Evolutionary conservation across 92 coral and sea anemone genomes (phyloP).

Genomic region (Isaurus tuberculatus): DNA sequence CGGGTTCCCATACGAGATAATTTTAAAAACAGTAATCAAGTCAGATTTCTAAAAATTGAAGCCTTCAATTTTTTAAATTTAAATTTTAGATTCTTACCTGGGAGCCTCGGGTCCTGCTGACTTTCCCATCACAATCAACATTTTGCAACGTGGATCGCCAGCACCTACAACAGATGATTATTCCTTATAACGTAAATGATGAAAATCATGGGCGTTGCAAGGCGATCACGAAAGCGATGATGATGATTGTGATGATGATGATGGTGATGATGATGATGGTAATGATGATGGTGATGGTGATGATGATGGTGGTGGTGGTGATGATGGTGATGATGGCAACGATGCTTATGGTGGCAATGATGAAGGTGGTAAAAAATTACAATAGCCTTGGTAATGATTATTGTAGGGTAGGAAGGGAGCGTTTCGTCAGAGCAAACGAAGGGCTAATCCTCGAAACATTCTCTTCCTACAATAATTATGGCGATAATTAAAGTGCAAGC

Average conservation of each 20-base stretch:
- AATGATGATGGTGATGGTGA: no score
- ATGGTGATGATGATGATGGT: no score
- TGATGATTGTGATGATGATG: neutral
- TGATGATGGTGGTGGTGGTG: no score
- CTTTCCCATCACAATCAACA: constrained; percentile 90
- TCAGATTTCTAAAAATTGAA: neutral
- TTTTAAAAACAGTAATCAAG: neutral
- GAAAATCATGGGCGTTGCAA: neutral
- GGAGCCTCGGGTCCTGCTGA: constrained; percentile 66
- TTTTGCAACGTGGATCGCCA: constrained; percentile 93
- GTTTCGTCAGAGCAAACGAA: no score
- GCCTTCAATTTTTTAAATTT: neutral
- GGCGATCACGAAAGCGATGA: neutral
- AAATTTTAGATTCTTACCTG: constrained; percentile 49
- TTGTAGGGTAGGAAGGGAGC: neutral
- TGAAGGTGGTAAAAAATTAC: no score
- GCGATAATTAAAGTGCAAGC: no score
- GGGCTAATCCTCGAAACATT: no score
- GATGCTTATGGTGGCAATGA: no score
- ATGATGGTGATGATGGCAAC: no score
- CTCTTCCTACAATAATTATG: no score
- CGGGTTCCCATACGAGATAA: no score
- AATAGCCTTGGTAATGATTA: no score
- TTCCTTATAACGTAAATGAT: neutral
- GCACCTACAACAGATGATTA: constrained; percentile 68